Evolutionary conservation across 2,113 vertebrate species (phyloP), one percentile per base, ranked within the genome.

Genomic region (Apodemus speciosus): DNA sequence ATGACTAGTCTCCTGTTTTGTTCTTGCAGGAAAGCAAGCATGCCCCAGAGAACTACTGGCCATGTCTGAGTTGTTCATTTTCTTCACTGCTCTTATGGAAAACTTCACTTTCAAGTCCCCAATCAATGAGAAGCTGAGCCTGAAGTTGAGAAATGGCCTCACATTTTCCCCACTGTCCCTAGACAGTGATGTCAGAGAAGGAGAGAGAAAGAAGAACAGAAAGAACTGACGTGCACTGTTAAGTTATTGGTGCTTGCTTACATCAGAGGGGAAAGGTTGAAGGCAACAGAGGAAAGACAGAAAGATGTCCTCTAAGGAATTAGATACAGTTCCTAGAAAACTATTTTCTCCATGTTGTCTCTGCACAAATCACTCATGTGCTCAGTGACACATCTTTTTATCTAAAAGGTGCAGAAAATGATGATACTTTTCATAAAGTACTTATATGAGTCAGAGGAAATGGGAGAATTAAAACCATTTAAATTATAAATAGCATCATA

Each of bases 31-130:
- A 90, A 99, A 98, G 66, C 97, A 98, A 3, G 90, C 90, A 0
- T 99, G 99, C 96, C 98, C 98, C 25, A 99, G 99, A 0, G 99
- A 99, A 95, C 64, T 97, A 73, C 94, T 99, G 93, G 99, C 98
- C 0, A 98, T 97, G 46, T 86, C 97, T 0, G 98, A 99, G 95
- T 95, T 99, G 58, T 99, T 99, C 27, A 75, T 76, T 18, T 49
- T 76, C 46, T 51, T 76, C 27, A 49, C 46, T 76, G 43, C 7
- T 76, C 27, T 51, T 1, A 2, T 76, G 27, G 7, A 18, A 76
- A 49, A 32, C 0, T 76, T 32, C 49, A 76, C 27, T 2, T 76
- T 49, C 46, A 51, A 18, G 73, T 0, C 6, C 27, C 73, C 46
- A 76, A 2, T 49, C 43, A 51, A 32, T 93, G 97, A 76, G 73